Base-by-base conservation (phyloP, 2,113 vertebrate species). In the Calidris pygmaea region DNA sequence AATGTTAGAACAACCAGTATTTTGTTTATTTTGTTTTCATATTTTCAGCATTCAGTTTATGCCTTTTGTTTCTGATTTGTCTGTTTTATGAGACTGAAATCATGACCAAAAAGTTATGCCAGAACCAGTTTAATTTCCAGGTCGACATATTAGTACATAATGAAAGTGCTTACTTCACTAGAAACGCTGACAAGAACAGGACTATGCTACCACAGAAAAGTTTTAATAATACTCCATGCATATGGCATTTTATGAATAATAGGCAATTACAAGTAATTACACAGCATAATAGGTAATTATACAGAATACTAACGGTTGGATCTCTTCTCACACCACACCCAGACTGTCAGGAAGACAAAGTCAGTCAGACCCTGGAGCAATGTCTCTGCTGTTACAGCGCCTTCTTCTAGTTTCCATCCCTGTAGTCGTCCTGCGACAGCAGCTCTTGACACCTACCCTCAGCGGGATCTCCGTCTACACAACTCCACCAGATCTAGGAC, bases 311-410 rank as follows among this genome's bases (percentile, higher is more conserved):
- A 59, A 26, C 3, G 3, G 4, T 67, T 77, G 56, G 24, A 24
- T 53, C 41, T 79, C 41, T 90, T 84, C 76, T 90, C 59, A 84
- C 89, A 77, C 48, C 21, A 37, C 8, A 3, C 72, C 72, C 68
- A 77, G 55, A 16, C 72, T 30, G 52, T 71, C 45, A 43, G 58
- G 62, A 75, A 59, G 60, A 39, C 16, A 48, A 68, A 2, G 1
- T 21, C 8, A 0, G 1, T 80, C 72, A 30, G 53, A 23, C 55
- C 67, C 43, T 1, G 4, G 43, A 85, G 34, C 37, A 92, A 6
- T 0, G 0, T 9, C n/a, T 52, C 17, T 26, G 29, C 13, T 45
- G 32, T 55, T 63, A 4, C 8, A 70, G 45, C 55, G 80, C 24
- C 55, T 77, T 68, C 59, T 81, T 45, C 59, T 10, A 5, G 9